Conservation (phyloP, 2,888 invertebrate species). For the Norana najaformis region DNA sequence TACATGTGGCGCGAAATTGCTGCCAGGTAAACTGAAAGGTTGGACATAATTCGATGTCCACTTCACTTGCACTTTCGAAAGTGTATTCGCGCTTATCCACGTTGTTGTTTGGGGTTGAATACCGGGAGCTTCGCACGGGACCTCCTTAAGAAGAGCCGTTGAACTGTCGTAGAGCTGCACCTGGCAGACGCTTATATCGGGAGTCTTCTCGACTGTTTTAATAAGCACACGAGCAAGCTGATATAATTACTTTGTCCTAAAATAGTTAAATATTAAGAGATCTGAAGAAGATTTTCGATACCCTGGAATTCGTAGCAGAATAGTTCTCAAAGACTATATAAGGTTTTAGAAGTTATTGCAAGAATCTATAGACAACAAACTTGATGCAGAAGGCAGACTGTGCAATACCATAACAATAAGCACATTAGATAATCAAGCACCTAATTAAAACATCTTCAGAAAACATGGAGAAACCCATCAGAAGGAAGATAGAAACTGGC, state of each 20-base stretch:
- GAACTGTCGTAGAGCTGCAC: background rate
- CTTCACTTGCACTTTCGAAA: background rate
- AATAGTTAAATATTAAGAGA: no score
- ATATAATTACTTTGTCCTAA: no score
- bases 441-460: no score
- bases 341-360: no score
- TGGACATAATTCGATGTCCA: slow-evolving; percentile 7
- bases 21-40: background rate
- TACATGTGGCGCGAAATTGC: background rate
- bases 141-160: background rate
- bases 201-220: background rate
- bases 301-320: no score
- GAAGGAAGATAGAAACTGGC: no score
- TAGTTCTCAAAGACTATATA: no score
- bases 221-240: background rate
- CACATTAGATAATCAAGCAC: no score
- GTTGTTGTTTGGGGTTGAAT: background rate
- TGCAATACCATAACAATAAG: no score
- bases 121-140: background rate
- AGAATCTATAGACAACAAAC: background rate
- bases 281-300: no score
- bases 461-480: no score
- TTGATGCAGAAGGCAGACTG: background rate
- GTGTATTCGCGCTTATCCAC: background rate
- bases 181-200: background rate